A percentile compares a stretch with the other conserved stretches of the same genome.
phyloP scores from a whole-genome alignment of 1,140 invertebrate species.

The Sitodiplosis mosellana region DNA sequence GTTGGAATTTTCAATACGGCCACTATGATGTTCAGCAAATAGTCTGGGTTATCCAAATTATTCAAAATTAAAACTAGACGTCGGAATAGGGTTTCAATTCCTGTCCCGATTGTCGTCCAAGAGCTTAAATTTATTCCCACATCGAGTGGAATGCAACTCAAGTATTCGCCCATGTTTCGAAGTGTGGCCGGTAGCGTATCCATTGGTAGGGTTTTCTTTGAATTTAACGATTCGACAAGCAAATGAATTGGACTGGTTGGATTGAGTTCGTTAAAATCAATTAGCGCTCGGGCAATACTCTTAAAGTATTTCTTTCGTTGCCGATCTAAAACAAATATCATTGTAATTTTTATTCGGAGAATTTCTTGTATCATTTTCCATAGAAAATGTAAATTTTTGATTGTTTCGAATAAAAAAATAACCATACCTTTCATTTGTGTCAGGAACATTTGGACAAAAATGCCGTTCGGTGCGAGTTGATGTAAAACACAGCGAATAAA shows the following conservation, averaged over 20 bases:
- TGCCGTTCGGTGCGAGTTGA: constrained; percentile 87
- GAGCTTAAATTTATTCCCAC: constrained; percentile 45
- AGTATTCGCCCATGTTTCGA: constrained; percentile 79
- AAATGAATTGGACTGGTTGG: constrained; percentile 83
- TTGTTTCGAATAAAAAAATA: neutral
- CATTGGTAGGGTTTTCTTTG: constrained; percentile 65
- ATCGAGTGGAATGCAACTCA: constrained; percentile 80
- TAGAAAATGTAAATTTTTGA: too few species aligned
- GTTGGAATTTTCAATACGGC: constrained; percentile 67
- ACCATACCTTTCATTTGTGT: constrained; percentile 57
- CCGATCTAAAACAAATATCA: too few species aligned
- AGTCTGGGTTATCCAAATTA: constrained; percentile 51
- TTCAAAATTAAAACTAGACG: constrained; percentile 54
- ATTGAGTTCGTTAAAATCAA: constrained; percentile 95
- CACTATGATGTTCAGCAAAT: constrained; percentile 68
- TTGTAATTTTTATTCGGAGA: too few species aligned
- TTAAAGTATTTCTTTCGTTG: constrained; percentile 55
- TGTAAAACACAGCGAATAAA: constrained; percentile 92
- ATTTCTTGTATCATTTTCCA: too few species aligned
- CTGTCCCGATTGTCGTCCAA: constrained; percentile 67
- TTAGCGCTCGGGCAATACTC: constrained; percentile 76
- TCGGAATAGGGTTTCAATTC: constrained; percentile 71
- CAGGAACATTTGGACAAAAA: constrained; percentile 92
- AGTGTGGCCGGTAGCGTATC: constrained; percentile 58
- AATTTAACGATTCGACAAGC: constrained; percentile 78